Conservation (phyloP, 2,113 vertebrate genomes). For the Psittacula cyanocephala region DNA sequence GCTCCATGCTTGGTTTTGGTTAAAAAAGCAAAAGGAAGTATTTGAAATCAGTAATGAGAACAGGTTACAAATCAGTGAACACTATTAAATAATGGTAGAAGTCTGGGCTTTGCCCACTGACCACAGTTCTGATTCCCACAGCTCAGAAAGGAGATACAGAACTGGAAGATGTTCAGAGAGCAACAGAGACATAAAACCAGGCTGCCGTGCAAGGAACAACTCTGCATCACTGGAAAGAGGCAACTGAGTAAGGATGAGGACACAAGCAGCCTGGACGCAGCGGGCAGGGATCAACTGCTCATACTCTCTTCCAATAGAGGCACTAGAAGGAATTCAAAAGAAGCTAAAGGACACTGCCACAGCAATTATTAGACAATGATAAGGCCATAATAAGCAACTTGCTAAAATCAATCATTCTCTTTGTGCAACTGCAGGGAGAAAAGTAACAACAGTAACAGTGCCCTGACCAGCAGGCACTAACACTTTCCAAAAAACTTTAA, state of each 20-base stretch:
- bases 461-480: neutral
- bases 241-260: neutral
- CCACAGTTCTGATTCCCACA: neutral
- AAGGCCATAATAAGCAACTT: neutral
- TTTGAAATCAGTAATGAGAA: neutral
- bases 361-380: neutral
- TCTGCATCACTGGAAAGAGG: neutral
- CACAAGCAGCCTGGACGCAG: neutral
- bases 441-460: neutral
- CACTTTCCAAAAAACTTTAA: neutral
- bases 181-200: neutral
- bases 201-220: neutral
- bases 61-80: neutral
- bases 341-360: neutral
- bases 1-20: neutral
- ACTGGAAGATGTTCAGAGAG: neutral
- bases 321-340: neutral
- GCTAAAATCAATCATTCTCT: neutral
- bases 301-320: neutral
- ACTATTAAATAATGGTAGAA: neutral
- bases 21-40: neutral
- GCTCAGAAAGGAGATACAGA: neutral
- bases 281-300: neutral
- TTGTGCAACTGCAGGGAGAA: neutral
- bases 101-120: neutral